Conservation (phyloP, 2,797 vertebrate species). For the Sparus aurata region DNA sequence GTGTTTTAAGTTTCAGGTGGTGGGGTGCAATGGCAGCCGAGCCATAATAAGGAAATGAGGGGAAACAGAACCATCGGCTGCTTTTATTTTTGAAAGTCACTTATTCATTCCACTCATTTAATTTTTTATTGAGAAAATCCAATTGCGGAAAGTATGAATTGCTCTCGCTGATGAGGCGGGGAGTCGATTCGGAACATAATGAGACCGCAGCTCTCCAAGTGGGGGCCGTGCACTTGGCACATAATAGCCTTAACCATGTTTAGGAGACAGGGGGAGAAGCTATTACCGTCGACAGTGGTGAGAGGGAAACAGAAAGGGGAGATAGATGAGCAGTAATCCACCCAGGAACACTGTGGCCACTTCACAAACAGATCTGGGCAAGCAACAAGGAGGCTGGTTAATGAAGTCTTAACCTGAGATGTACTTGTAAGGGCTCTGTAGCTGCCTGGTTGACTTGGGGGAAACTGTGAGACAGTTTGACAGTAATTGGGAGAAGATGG, state of each 20-base stretch:
- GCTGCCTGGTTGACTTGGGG: constrained; percentile 15
- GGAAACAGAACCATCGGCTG: background rate
- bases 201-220: constrained; percentile 57
- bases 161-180: constrained; percentile 42
- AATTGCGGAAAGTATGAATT: constrained; percentile 44
- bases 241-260: constrained; percentile 66
- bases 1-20: constrained; percentile 36
- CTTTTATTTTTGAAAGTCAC: constrained; percentile 40
- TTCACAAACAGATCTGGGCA: constrained; percentile 50
- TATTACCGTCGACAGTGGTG: constrained; percentile 57
- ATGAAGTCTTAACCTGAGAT: constrained; percentile 62
- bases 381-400: constrained; percentile 41
- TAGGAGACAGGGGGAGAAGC: constrained; percentile 56
- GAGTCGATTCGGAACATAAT: constrained; percentile 62
- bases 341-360: constrained; percentile 57
- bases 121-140: constrained; percentile 56
- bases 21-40: background rate
- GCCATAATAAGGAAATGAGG: constrained; percentile 24
- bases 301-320: constrained; percentile 36
- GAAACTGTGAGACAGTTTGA: constrained; percentile 27
- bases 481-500: constrained; percentile 36
- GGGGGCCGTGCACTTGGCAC: constrained; percentile 51
- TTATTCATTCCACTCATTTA: constrained; percentile 45
- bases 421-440: constrained; percentile 39
- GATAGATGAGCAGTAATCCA: constrained; percentile 58